Evolutionary conservation across 2,888 invertebrate species (phyloP).

Genomic region (Protonemura montana): DNA sequence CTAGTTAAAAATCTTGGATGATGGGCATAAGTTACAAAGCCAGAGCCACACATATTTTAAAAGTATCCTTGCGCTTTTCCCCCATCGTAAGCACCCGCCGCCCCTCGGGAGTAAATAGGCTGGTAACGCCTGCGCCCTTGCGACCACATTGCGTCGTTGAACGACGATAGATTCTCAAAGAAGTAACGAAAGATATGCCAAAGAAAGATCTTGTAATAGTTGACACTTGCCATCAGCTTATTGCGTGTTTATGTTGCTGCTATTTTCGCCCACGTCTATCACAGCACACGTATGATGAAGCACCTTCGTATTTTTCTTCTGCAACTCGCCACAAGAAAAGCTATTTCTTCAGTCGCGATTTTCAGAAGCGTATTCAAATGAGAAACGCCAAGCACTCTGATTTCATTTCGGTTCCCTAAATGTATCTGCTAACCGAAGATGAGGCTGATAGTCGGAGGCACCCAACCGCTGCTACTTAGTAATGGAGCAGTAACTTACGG

Average conservation of each 20-base stretch:
- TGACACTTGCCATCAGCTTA: neutral
- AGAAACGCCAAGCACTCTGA: neutral
- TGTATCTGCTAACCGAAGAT: neutral
- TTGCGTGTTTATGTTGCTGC: neutral
- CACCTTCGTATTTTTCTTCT: neutral
- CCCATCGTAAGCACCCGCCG: neutral
- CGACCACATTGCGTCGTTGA: too few relatives aligned
- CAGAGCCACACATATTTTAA: neutral
- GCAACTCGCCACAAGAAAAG: neutral
- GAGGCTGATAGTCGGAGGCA: conserved; percentile 14
- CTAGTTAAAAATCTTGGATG: neutral
- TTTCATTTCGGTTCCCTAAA: neutral
- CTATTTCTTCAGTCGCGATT: neutral
- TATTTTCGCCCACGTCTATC: neutral
- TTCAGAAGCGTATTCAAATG: too few relatives aligned
- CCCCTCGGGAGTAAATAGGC: neutral
- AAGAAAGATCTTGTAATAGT: neutral
- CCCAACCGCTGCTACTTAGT: neutral
- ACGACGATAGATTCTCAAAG: neutral
- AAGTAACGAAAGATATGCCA: neutral
- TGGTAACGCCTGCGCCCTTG: too few relatives aligned
- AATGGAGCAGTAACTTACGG: conserved; percentile 36
- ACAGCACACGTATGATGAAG: too few relatives aligned
- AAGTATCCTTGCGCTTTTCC: too few relatives aligned
- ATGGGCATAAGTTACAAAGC: neutral